Evolutionary conservation across 2,113 vertebrate genomes (phyloP), one percentile per base, ranked within the genome.

Genomic region (Hemichromis elongatus): DNA sequence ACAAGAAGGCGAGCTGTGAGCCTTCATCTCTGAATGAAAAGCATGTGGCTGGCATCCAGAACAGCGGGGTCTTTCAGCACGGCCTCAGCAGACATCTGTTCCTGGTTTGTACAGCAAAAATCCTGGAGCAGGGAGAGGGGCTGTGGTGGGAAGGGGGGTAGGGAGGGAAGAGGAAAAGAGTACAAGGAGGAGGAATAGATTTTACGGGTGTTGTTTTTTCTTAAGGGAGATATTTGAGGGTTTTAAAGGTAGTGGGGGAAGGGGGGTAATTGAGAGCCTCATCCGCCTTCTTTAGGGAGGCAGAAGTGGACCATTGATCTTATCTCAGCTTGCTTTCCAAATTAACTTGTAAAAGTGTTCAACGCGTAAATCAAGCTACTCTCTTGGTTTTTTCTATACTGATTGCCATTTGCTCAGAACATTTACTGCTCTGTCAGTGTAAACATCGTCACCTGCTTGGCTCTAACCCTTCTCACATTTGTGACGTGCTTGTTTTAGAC

Each of bases 21-120:
- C 95, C 96, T 96, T 96, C 95, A 96, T 97, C 96, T 97, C 95
- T 96, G 95, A 97, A 96, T 96, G 96, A 96, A 95, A 96, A 96
- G 95, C 96, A 96, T 96, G 96, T 96, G 96, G 96, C 95, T 94
- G 94, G 84, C 87, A 92, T 96, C 96, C 96, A 97, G 96, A 96
- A 97, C 96, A 97, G 96, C 96, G 94, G 95, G 95, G 95, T 95
- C 96, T 97, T 97, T 96, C 96, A 97, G 95, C 93, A 90, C 92
- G 82, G 95, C 94, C 94, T 94, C 93, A 83, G 92, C 93, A 94
- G 92, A 96, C 96, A 96, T 96, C 96, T 96, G 96, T 94, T 96
- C 92, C 94, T 96, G 94, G 96, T 97, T 96, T 96, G 95, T 94
- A 94, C 93, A 93, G 95, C 95, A 93, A 93, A 66, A 95, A 95